phyloP scores from a whole-genome alignment of 2,113 vertebrate genomes.

The Symphodus melops region DNA sequence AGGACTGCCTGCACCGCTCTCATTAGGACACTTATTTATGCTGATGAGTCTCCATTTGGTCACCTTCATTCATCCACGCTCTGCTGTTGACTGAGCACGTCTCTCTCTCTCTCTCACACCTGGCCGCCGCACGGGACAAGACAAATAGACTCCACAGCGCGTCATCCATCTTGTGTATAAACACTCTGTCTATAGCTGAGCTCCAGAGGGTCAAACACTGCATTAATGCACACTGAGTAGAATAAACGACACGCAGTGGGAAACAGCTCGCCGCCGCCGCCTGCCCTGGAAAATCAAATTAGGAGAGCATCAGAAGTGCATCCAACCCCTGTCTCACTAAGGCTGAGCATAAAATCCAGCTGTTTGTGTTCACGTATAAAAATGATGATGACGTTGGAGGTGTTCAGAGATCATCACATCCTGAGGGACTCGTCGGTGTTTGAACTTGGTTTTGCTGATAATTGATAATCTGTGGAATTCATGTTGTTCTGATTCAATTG shows the following conservation, averaged over 20 bases:
- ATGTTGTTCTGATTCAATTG: too few relatives aligned
- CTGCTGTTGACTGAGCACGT: constrained; percentile 18
- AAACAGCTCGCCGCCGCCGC: neutral
- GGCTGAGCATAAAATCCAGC: too few relatives aligned
- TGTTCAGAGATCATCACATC: too few relatives aligned
- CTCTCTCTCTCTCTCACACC: constrained; percentile 12
- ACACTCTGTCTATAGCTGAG: constrained; percentile 36
- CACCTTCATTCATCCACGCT: constrained; percentile 14
- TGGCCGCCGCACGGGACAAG: constrained; percentile 21
- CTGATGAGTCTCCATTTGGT: constrained; percentile 24
- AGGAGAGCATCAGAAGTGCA: rapidly evolving
- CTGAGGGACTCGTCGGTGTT: too few relatives aligned
- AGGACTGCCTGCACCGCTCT: constrained; percentile 7
- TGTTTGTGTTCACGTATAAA: too few relatives aligned
- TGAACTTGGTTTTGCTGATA: too few relatives aligned
- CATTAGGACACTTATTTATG: constrained; percentile 44
- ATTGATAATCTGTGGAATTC: too few relatives aligned
- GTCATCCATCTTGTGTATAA: constrained; percentile 51
- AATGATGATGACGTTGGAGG: too few relatives aligned
- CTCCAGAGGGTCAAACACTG: constrained; percentile 34
- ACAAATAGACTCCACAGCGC: constrained; percentile 27
- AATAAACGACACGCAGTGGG: constrained; percentile 12
- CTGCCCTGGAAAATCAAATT: neutral
- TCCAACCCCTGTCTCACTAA: too few relatives aligned
- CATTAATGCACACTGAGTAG: constrained; percentile 41